Conservation (phyloP, 2,113 vertebrate genomes). For the Bettongia penicillata region DNA sequence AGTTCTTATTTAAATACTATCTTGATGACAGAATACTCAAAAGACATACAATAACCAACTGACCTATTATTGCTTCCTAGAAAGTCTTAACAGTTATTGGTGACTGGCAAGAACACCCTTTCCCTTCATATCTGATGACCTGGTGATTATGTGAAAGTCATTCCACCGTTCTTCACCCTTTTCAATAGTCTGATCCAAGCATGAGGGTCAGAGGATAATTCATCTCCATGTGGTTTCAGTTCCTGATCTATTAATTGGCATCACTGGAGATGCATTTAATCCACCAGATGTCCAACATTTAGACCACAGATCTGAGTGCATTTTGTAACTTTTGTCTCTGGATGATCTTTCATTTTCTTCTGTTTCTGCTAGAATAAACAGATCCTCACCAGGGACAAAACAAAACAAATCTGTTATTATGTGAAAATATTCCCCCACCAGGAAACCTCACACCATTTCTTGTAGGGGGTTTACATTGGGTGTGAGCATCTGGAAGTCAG, state of each 20-base stretch:
- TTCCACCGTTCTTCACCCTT: conserved; percentile 13
- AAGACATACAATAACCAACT: not conserved
- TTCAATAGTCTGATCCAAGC: not conserved
- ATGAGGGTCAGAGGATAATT: conserved; percentile 11
- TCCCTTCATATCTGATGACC: not conserved
- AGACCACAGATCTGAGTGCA: not conserved
- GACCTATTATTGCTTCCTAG: not conserved
- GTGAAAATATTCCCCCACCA: conserved; percentile 11
- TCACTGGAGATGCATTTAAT: not conserved
- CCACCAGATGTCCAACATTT: conserved; percentile 15
- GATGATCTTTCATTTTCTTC: conserved; percentile 11
- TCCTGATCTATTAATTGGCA: not conserved
- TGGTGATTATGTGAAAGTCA: not conserved
- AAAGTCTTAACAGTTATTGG: not conserved
- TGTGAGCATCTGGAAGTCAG: not conserved
- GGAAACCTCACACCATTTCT: not conserved
- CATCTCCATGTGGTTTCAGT: not conserved
- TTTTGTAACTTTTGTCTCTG: not conserved
- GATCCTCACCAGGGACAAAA: not conserved
- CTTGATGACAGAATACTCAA: not conserved
- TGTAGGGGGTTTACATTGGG: not conserved
- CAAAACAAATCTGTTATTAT: not conserved
- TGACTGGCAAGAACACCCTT: not conserved
- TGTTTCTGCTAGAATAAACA: not conserved
- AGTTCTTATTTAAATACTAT: not conserved